phyloP scores from a whole-genome alignment of 2,113 vertebrate genomes.

The Calyptomena viridis region DNA sequence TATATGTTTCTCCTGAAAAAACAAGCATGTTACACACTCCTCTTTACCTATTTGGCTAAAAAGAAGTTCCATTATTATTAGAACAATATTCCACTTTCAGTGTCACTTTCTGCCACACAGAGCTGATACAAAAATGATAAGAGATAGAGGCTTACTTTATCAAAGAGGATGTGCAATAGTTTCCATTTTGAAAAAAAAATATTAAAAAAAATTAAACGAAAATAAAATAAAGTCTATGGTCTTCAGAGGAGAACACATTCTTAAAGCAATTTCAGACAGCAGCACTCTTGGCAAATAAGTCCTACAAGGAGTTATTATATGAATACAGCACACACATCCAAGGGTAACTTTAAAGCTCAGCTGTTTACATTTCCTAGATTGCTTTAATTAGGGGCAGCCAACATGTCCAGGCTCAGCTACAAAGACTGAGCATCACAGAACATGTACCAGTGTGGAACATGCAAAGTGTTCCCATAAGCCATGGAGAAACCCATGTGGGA shows the following conservation, averaged over 20 bases:
- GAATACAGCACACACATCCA: background rate
- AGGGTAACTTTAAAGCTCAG: background rate
- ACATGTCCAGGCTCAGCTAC: background rate
- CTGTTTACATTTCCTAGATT: background rate
- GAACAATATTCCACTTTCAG: background rate
- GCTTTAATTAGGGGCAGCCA: background rate
- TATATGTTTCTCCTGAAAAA: background rate
- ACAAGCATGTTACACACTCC: background rate
- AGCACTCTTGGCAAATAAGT: background rate
- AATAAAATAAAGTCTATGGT: background rate
- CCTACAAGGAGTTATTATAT: background rate
- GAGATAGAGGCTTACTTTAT: background rate
- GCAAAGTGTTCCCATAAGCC: background rate
- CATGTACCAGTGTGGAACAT: background rate
- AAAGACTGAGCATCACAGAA: background rate
- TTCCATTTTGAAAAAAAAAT: background rate
- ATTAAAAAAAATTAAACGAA: background rate
- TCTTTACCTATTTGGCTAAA: background rate
- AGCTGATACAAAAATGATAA: background rate
- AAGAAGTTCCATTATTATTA: background rate
- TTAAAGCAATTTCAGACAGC: background rate
- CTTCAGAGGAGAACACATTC: background rate
- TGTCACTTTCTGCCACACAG: background rate
- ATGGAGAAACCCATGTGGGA: fast-evolving
- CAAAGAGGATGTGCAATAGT: background rate